Base-by-base conservation (phyloP, 2,113 vertebrate species). In the Chaetura pelagica region DNA sequence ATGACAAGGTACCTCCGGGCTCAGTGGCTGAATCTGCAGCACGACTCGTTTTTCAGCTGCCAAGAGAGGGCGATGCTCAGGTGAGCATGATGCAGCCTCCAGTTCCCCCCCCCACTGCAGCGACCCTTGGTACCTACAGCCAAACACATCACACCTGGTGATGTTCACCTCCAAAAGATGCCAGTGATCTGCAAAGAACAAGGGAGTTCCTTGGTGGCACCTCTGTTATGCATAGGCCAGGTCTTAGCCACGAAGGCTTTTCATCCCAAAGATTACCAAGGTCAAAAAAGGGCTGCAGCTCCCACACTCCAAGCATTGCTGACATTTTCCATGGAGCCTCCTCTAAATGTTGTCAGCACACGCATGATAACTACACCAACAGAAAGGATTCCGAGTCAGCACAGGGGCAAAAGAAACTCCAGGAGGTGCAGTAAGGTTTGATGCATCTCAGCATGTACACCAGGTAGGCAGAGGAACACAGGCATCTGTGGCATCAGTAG, bases 51-150 rank as follows among this genome's bases (percentile, higher is more conserved):
- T 13, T 14, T 14, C 54, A 30, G 52, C 32, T 59, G 73, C 51
- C 12, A n/a, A n/a, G n/a, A n/a, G n/a, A n/a, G n/a, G n/a, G n/a
- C 2, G 7, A 40, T 34, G 59, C 66, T 63, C 7, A 0, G 40
- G 27, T 4, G 57, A 5, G 7, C 12, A 29, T 40, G 27, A 19
- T 19, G 27, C 3, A 0, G 46, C 26, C 30, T 29, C 24, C 55
- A 1, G 1, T n/a, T n/a, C n/a, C 30, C n/a, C 44, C 18, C 46
- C 35, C 34, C 1, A 1, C 52, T 20, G 34, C 1, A 0, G 19
- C 34, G 35, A 38, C 21, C 17, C 22, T 10, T 4, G 7, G 29
- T 29, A 38, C 9, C 1, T 30, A 17, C 54, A 38, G 74, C n/a
- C 68, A n/a, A 40, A 10, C 4, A 11, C 34, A 5, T 9, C 29